phyloP scores from a whole-genome alignment of 2,888 invertebrate genomes.

The Octonoba sinensis region DNA sequence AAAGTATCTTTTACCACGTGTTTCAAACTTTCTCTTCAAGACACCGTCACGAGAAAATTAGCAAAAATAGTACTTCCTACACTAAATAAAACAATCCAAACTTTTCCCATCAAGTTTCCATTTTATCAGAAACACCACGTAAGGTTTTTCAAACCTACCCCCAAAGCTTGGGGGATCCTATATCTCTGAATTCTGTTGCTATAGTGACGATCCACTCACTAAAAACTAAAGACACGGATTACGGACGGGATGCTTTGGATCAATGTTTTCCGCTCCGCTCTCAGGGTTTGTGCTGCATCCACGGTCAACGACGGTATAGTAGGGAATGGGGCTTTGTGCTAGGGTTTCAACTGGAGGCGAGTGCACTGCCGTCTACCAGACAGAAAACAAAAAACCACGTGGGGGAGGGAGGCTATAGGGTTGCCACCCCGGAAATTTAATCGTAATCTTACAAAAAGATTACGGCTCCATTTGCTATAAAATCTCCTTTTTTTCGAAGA shows the following conservation, averaged over 20 bases:
- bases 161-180: background rate
- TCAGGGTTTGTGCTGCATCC: constrained; percentile 19
- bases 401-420: background rate
- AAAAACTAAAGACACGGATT: background rate
- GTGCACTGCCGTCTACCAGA: constrained; percentile 40
- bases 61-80: background rate
- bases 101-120: too few relatives aligned
- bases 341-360: constrained; percentile 13
- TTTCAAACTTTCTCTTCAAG: background rate
- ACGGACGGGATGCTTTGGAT: constrained; percentile 14
- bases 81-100: too few relatives aligned
- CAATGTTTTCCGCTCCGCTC: constrained; percentile 19
- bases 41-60: background rate
- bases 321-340: constrained; percentile 10
- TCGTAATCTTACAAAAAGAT: too few relatives aligned
- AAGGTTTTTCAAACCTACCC: background rate
- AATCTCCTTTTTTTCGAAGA: too few relatives aligned
- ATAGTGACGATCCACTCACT: constrained; percentile 22
- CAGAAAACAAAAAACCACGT: constrained; percentile 19
- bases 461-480: too few relatives aligned
- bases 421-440: too few relatives aligned
- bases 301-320: constrained; percentile 24
- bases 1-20: constrained; percentile 1
- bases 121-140: background rate
- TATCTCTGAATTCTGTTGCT: constrained; percentile 21